Evolutionary conservation across 1,140 invertebrate species (phyloP).

Genomic region (Anoplophora glabripennis): DNA sequence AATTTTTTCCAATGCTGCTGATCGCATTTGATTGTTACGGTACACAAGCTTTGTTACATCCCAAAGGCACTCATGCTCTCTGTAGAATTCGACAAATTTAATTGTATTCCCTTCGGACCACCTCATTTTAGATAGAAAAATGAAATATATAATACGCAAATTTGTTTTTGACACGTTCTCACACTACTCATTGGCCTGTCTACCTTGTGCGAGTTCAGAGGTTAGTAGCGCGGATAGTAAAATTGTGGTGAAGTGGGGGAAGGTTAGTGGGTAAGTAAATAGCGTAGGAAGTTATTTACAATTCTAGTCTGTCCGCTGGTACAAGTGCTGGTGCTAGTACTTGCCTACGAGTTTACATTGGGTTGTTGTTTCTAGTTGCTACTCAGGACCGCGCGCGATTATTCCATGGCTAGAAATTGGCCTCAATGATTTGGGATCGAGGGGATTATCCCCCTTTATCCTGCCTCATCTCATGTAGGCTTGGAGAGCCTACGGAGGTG

Average conservation of each 20-base stretch:
- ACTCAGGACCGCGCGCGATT: too few relatives aligned
- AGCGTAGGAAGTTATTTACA: not conserved
- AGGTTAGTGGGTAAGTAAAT: not conserved
- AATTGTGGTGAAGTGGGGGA: not conserved
- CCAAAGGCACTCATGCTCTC: slow-evolving; percentile 13
- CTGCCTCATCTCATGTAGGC: too few relatives aligned
- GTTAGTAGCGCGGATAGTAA: not conserved
- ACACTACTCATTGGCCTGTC: not conserved
- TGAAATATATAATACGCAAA: not conserved
- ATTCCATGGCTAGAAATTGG: too few relatives aligned
- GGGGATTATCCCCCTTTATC: too few relatives aligned
- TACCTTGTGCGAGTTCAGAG: not conserved
- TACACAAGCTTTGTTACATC: slow-evolving; percentile 1
- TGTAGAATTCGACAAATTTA: slow-evolving; percentile 15
- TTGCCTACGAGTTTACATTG: not conserved
- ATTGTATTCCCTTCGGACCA: slow-evolving; percentile 6
- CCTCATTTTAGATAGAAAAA: slow-evolving; percentile 7
- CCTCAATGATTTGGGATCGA: too few relatives aligned
- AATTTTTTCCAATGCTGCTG: slow-evolving; percentile 3
- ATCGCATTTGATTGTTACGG: slow-evolving; percentile 10
- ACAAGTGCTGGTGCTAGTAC: not conserved
- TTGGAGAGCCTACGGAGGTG: too few relatives aligned
- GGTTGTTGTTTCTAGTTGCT: too few relatives aligned
- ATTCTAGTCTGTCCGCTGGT: not conserved
- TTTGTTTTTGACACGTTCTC: not conserved